A percentile compares a stretch with the other conserved stretches of the same genome.
Conservation (phyloP, 2,888 invertebrate genomes). For the Oscheius myriophilus region DNA sequence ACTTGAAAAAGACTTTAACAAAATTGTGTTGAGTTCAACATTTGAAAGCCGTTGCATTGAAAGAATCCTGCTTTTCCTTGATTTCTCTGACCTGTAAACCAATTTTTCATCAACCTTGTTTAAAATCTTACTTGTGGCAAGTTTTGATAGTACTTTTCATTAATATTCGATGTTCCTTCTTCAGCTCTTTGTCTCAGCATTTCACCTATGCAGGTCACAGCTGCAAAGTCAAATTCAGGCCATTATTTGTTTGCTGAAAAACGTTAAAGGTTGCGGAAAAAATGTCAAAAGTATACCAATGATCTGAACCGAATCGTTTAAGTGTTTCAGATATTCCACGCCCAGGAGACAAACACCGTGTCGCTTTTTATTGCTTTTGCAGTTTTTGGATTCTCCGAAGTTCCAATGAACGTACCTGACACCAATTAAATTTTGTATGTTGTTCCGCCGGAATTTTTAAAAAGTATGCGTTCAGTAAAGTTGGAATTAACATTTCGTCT, state of each 20-base stretch:
- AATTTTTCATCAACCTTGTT: too few relatives aligned
- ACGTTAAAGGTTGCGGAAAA: background rate
- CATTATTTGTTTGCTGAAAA: constrained; percentile 29
- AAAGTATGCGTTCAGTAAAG: constrained; percentile 4
- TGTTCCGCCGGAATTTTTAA: constrained; percentile 7
- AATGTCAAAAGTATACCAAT: background rate
- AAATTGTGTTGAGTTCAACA: constrained; percentile 9
- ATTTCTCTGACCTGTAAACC: constrained; percentile 8
- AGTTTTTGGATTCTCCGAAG: background rate
- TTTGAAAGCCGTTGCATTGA: constrained; percentile 13
- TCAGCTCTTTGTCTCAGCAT: background rate
- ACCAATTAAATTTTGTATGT: too few relatives aligned
- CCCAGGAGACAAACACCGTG: constrained; percentile 22
- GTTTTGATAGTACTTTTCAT: background rate
- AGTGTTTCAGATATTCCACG: constrained; percentile 14
- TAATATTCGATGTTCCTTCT: too few relatives aligned
- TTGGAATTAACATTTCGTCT: constrained; percentile 24
- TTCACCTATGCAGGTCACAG: constrained; percentile 22
- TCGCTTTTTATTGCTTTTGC: constrained; percentile 14
- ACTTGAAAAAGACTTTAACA: too few relatives aligned
- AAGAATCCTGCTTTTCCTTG: constrained; percentile 2
- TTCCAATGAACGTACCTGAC: constrained; percentile 27
- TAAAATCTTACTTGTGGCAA: constrained; percentile 10
- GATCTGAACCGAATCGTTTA: constrained; percentile 1
- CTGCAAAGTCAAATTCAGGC: constrained; percentile 27